Base-by-base conservation (phyloP, 2,797 vertebrate species). In the Lates japonicus region DNA sequence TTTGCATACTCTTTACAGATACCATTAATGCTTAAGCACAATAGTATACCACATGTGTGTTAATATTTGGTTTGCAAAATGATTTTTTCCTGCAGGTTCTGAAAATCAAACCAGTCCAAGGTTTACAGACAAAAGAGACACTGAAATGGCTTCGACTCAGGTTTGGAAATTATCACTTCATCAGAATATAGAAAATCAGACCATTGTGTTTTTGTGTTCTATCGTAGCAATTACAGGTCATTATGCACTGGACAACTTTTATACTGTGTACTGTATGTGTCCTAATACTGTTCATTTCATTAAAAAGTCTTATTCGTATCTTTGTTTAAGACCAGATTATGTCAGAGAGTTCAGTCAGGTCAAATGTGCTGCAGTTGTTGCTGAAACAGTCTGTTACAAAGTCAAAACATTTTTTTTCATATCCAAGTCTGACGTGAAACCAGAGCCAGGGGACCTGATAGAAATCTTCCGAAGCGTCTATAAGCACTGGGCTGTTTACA, bases 401-500 rank as follows among this genome's bases (percentile, higher is more conserved):
- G 3, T 61, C 29, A 46, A 49, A 55, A 3, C 12, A 29, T 29
- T 29, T 29, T 42, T 2, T 37, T 76, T 29, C 25, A 29, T 16
- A n/a, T 80, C n/a, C 19, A 73, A 95, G 92, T 88, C 86, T 79
- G 91, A 95, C 1, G 39, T 78, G 54, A 95, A 95, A 68, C 94
- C 93, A 6, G 62, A 96, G 58, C 74, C 17, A 1, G 96, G 96
- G 2, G 96, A 97, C 83, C 71, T 97, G 78, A 95, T 97, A 2
- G 96, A 96, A 83, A 94, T 97, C 57, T 91, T 87, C 65, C 89
- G 95, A 8, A 84, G 91, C 2, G 31, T 67, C 4, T 97, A 97
- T 60, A 93, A 95, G 59, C 96, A 97, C 85, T 97, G 96, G 96
- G 96, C 91, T 4, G 76, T 96, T 39, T 97, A 96, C 48, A 82